Base-by-base conservation (phyloP, 2,113 vertebrate species). In the Balaeniceps rex region DNA sequence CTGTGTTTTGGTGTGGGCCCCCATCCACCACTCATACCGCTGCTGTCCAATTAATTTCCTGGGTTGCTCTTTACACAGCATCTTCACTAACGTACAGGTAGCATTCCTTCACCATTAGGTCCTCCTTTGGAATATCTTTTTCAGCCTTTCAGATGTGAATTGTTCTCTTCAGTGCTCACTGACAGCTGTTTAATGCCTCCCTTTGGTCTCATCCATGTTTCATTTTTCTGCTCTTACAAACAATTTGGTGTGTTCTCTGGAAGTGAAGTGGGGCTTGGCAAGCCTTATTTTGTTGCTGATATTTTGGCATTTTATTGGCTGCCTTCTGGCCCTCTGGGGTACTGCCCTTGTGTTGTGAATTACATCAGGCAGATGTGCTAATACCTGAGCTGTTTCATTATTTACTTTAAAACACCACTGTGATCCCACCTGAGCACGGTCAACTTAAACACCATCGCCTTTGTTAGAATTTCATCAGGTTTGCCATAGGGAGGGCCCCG, bases 161-260 rank as follows among this genome's bases (percentile, higher is more conserved):
- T 31, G 31, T 51, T 80, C 66, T 60, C 52, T 34, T 28, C 12
- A n/a, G 49, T 12, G 44, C 72, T 36, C 16, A 0, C 80, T 52
- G 36, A 8, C 84, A 86, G 72, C 52, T 92, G 77, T 68, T 81
- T 76, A 42, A 75, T 33, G 77, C 34, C 76, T 93, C 91, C 78
- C 87, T 46, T 75, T 47, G 87, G 63, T 61, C 55, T 58, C 90
- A 42, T 63, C 75, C 7, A 0, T 31, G 34, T 49, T 65, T 17
- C 14, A 19, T 88, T 77, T 65, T 57, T 13, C 47, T 66, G 57
- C 57, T 72, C 81, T 75, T 51, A 42, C 31, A 63, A 63, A 55
- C 64, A 29, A 3, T 57, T 46, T 40, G 55, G 3, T 74, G 44
- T 9, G 16, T 74, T 88, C 65, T 17, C 28, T 54, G 75, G 49